A percentile compares a stretch with the other conserved stretches of the same genome.
phyloP scores from a whole-genome alignment of 2,888 invertebrate species.

The Nezara viridula region DNA sequence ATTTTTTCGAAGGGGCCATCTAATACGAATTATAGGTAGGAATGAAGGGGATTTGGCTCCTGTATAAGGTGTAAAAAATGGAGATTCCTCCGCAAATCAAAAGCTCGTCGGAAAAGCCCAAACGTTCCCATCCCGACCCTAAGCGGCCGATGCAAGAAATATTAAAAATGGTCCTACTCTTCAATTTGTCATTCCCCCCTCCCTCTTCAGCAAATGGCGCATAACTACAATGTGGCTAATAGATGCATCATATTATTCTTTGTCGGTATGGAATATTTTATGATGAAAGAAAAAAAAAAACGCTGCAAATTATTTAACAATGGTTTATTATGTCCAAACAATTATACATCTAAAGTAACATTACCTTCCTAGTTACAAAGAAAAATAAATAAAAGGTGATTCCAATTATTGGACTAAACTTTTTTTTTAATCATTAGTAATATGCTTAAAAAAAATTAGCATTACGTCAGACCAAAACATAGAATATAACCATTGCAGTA shows the following conservation, averaged over 20 bases:
- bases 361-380: no score
- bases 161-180: slow-evolving; percentile 10
- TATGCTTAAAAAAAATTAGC: no score
- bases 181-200: not conserved
- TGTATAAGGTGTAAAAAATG: slow-evolving; percentile 32
- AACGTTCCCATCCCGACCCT: not conserved
- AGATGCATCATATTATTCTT: not conserved
- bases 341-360: no score
- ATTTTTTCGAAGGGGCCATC: slow-evolving; percentile 20
- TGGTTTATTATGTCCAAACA: no score
- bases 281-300: no score
- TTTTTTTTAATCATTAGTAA: no score
- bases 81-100: slow-evolving; percentile 37
- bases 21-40: not conserved
- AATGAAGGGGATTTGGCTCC: not conserved
- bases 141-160: not conserved
- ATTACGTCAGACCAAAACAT: no score
- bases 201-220: not conserved
- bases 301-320: no score
- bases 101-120: not conserved
- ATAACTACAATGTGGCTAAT: not conserved
- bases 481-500: no score
- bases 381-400: no score
- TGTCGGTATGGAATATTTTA: not conserved
- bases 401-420: no score